A percentile compares a stretch with the other conserved stretches of the same genome.
Conservation (phyloP, 2,113 vertebrate genomes). For the Prolemur simus region DNA sequence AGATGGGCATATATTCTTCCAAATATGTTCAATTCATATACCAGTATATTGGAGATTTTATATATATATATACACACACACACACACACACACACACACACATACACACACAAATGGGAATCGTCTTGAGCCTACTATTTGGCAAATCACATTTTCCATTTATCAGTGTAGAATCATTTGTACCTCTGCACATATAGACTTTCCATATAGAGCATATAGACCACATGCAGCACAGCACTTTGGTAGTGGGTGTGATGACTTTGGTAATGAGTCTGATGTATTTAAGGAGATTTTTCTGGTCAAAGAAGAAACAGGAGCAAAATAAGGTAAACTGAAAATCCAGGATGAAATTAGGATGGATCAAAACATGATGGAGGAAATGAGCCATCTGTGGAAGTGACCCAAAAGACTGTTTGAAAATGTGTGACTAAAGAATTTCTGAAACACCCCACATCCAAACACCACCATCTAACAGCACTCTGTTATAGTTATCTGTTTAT, state of each 20-base stretch:
- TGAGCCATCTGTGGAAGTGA: constrained; percentile 67
- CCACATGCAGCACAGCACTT: background rate
- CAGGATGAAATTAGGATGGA: constrained; percentile 39
- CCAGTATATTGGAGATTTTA: constrained; percentile 39
- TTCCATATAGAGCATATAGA: background rate
- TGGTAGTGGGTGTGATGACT: background rate
- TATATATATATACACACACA: background rate
- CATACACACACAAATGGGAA: constrained; percentile 34
- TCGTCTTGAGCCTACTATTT: constrained; percentile 32
- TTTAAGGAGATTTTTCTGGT: constrained; percentile 40
- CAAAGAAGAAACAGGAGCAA: constrained; percentile 46
- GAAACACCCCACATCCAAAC: constrained; percentile 52
- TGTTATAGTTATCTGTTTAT: constrained; percentile 38
- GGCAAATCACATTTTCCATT: background rate
- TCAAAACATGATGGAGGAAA: constrained; percentile 53
- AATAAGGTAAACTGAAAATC: constrained; percentile 37
- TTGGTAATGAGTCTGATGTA: background rate
- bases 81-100: background rate
- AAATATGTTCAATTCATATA: constrained; percentile 62
- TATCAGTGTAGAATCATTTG: background rate
- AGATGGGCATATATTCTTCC: constrained; percentile 65
- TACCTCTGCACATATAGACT: background rate
- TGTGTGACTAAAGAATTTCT: constrained; percentile 62
- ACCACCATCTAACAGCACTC: background rate
- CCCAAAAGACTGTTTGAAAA: constrained; percentile 60